Evolutionary conservation across 2,113 vertebrate genomes (phyloP), one percentile per base, ranked within the genome.

Genomic region (Neomonachus schauinslandi): DNA sequence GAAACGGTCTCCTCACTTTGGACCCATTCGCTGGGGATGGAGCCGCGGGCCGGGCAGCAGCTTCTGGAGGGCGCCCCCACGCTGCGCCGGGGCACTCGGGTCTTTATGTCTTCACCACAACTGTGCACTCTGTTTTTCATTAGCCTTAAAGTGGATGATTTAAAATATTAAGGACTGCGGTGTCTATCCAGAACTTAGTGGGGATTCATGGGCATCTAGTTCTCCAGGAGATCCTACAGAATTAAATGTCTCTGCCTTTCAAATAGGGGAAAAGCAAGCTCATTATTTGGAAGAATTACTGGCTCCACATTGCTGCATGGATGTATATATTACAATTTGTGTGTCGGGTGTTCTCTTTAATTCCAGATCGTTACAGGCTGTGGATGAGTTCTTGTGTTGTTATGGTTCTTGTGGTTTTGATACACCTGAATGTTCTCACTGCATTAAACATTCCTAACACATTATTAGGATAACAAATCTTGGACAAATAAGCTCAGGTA

Each of bases 401-500:
- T 42, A 76, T 5, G 67, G 36, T 14, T 69, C 83, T 51, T 19
- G 42, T n/a, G 7, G 42, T 55, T 83, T 28, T 51, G 90, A 97
- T 80, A 84, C 72, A 96, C 63, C 87, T 93, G 96, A 84, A 93
- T 90, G 95, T 93, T 89, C 95, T 95, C 61, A 82, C 77, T 77
- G 91, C 46, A 31, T 81, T 95, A 76, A 49, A 79, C 7, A 89
- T 63, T 82, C 71, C 84, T 65, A 88, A 96, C 0, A 4, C 77
- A 84, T 93, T 89, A 76, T 97, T 94, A 96, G 95, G 93, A 95
- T 96, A 96, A 74, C 80, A 57, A 95, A 57, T 93, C 72, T 91
- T 88, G 91, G 59, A 85, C 85, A 88, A 98, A 97, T 15, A 26
- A 84, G 42, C 67, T 84, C 39, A 13, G 96, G 42, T 59, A 86